Evolutionary conservation across 2,797 vertebrate species (phyloP).

Genomic region (Danio albolineatus): DNA sequence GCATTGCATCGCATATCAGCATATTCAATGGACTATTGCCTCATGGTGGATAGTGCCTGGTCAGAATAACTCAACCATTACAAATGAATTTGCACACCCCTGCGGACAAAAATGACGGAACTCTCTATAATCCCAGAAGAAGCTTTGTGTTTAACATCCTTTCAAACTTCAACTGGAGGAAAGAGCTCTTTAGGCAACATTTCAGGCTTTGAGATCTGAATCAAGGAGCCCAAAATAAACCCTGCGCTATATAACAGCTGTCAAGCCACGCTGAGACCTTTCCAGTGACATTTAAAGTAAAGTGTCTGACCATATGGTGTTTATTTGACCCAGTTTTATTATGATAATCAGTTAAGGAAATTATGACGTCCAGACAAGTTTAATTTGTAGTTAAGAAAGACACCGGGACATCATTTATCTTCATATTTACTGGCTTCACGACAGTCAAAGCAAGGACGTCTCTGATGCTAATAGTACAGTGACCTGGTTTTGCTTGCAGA

Average conservation of each 20-base stretch:
- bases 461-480: not conserved
- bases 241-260: not conserved
- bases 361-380: not conserved
- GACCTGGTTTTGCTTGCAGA: not conserved
- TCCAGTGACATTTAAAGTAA: conserved; percentile 28
- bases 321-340: not conserved
- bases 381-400: not conserved
- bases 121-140: not conserved
- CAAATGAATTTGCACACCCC: conserved; percentile 18
- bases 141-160: conserved; percentile 18
- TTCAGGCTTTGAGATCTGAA: not conserved
- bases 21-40: not conserved
- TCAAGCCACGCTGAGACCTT: conserved; percentile 17
- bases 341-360: not conserved
- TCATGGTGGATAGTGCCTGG: not conserved
- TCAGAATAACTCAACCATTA: conserved; percentile 12
- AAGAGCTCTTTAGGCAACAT: not conserved
- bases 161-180: not conserved
- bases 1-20: not conserved
- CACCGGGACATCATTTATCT: not conserved
- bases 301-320: conserved; percentile 25
- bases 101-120: not conserved
- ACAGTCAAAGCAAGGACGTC: not conserved
- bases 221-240: not conserved
- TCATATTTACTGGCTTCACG: not conserved